Evolutionary conservation across 2,888 invertebrate species (phyloP), one percentile per base, ranked within the genome.

Genomic region (Caenorhabditis wallacei): DNA sequence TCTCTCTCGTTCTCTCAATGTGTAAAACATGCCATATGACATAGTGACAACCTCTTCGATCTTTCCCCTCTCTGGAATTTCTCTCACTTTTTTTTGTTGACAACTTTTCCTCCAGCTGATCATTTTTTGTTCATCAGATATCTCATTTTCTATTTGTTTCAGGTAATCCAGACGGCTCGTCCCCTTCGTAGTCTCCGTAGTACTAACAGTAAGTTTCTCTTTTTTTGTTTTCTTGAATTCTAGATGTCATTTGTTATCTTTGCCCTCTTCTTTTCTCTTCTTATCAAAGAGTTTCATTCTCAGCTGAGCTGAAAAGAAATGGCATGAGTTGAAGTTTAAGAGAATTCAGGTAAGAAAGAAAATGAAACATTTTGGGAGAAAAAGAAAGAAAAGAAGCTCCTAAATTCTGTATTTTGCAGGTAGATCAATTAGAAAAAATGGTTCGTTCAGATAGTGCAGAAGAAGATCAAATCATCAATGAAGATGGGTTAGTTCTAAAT

Each of bases 371-470:
- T 37, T 24, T 10, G 35, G 51, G 40, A 51, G 18, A 72, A 53
- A 40, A 53, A 72, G n/a, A 37, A 61, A 53, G 59, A 37, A 68
- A 68, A 11, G 20, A 30, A 66, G 16, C 18, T 46, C 30, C 10
- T 30, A 5, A 56, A 40, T 51, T 20, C 13, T 11, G 11, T 2
- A n/a, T 54, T 18, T 83, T 79, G n/a, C 71, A 83, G 80, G 71
- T 83, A 83, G 83, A 72, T 75, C 72, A 69, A 74, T 59, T 71
- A 78, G 69, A 85, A 66, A 79, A 68, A 69, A 88, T 88, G 88
- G 88, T 87, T 74, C 81, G 87, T 80, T 88, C 88, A 53, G 88
- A 88, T 69, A 87, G 85, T 71, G 85, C 88, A 74, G 88, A 88
- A 70, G 87, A 88, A 68, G 87, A 87, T 61, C 83, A 83, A 66